These are phyloP conservation scores for Sebastes paucispinis DNA, from an alignment of 2,797 vertebrate species.

Conservation along the genomic window DNA sequence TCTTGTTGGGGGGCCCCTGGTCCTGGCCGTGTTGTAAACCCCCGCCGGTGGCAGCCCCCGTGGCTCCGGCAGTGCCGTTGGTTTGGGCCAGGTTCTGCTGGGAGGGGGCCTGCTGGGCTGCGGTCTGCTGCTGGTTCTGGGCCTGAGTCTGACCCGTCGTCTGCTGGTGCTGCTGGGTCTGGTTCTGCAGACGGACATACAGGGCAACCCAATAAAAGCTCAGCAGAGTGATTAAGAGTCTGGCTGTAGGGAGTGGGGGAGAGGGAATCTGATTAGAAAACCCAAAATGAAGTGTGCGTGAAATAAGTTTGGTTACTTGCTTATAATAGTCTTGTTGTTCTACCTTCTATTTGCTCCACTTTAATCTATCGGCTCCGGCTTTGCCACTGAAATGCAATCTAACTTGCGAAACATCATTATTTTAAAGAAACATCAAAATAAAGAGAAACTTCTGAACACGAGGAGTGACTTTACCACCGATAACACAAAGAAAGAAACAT, in stretches of 20 bases:
- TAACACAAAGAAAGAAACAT: neutral
- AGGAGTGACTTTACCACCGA: neutral
- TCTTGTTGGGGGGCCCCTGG: constrained; percentile 95
- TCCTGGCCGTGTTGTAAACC: constrained; percentile 90
- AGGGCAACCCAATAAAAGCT: neutral
- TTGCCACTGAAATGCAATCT: neutral
- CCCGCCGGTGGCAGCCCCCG: constrained; percentile 61
- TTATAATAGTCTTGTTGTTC: neutral
- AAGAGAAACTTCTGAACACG: neutral
- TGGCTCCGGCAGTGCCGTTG: constrained; percentile 87
- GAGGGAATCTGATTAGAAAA: neutral
- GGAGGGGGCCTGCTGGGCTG: constrained; percentile 83
- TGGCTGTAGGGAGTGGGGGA: neutral
- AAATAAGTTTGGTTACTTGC: neutral
- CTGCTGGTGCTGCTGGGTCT: constrained; percentile 79
- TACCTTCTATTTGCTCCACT: neutral
- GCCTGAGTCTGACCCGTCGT: constrained; percentile 78
- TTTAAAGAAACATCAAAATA: neutral
- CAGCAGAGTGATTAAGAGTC: neutral
- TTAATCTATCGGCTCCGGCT: neutral
- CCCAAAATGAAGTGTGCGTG: neutral
- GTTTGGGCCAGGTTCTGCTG: constrained; percentile 92
- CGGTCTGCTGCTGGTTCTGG: constrained; percentile 86
- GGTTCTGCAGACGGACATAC: constrained; percentile 59
- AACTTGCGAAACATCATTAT: neutral